Conservation (phyloP, 1,140 invertebrate species). For the Drosophila miranda region DNA sequence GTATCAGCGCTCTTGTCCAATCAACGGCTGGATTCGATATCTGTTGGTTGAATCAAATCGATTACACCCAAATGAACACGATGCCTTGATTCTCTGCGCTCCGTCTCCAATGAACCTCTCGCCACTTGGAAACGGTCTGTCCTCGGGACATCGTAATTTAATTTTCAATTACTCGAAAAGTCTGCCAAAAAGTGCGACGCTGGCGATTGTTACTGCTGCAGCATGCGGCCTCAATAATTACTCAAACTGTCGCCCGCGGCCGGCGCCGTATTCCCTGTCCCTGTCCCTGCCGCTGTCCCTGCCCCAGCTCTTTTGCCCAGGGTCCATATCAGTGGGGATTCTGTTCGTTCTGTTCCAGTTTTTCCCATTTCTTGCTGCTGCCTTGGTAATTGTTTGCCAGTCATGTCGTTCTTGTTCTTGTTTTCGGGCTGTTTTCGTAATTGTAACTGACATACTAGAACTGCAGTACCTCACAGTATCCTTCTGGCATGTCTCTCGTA, state of each 20-base stretch:
- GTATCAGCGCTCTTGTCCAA: conserved; percentile 17
- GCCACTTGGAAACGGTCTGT: not conserved
- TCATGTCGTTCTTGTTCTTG: conserved; percentile 46
- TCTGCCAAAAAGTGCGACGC: conserved; percentile 59
- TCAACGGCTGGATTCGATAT: conserved; percentile 26
- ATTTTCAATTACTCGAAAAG: conserved; percentile 74
- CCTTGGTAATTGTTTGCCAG: conserved; percentile 76
- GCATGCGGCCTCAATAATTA: conserved; percentile 76
- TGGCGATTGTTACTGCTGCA: conserved; percentile 44
- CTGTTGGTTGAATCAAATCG: conserved; percentile 60
- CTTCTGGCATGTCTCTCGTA: conserved; percentile 17
- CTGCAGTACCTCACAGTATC: conserved; percentile 14
- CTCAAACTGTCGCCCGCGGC: conserved; percentile 75
- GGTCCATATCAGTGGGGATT: conserved; percentile 18
- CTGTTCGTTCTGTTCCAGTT: conserved; percentile 39
- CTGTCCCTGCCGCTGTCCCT: too few species aligned
- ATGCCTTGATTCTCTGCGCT: conserved; percentile 29
- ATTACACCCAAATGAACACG: conserved; percentile 57
- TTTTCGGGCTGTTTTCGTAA: conserved; percentile 47
- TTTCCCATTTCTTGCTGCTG: conserved; percentile 27
- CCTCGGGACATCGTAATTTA: conserved; percentile 56
- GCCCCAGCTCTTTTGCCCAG: not conserved
- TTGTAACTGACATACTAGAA: conserved; percentile 72
- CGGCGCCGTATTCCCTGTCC: conserved; percentile 27
- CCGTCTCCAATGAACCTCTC: not conserved